A percentile compares a stretch with the other conserved stretches of the same genome.
These are phyloP conservation scores for Girardinus metallicus DNA, from an alignment of 2,797 vertebrate species.

Conservation along the genomic window DNA sequence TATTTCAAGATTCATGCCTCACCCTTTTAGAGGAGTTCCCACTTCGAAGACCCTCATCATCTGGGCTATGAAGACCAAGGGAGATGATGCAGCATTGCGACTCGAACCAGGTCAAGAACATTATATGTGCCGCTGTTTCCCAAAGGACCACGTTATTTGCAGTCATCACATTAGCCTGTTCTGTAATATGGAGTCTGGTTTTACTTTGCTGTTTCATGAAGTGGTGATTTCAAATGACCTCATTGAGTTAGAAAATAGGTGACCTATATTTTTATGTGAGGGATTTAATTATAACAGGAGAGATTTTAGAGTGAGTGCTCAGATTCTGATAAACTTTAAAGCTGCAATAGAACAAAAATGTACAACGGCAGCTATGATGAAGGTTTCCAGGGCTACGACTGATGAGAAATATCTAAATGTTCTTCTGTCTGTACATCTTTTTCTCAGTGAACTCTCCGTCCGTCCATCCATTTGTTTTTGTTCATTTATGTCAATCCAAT, in stretches of 20 bases:
- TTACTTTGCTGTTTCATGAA: not conserved
- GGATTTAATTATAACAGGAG: not conserved
- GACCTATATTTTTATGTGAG: not conserved
- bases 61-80: constrained; percentile 39
- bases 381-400: not conserved
- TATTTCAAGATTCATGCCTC: constrained; percentile 23
- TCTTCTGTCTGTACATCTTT: not conserved
- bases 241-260: not conserved
- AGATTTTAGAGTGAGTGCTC: not conserved
- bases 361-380: not conserved
- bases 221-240: not conserved
- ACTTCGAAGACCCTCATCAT: constrained; percentile 53
- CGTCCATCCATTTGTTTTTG: not conserved
- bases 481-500: not conserved
- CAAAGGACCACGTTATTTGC: constrained; percentile 5
- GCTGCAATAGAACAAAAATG: not conserved
- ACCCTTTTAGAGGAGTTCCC: constrained; percentile 34
- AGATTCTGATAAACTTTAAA: not conserved
- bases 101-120: constrained; percentile 28
- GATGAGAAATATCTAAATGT: not conserved
- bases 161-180: not conserved
- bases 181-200: not conserved
- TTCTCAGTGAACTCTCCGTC: not conserved
- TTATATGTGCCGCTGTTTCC: constrained; percentile 1
- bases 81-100: constrained; percentile 20